Conservation (phyloP, 2,888 invertebrate species). For the Megalurothrips usitatus region DNA sequence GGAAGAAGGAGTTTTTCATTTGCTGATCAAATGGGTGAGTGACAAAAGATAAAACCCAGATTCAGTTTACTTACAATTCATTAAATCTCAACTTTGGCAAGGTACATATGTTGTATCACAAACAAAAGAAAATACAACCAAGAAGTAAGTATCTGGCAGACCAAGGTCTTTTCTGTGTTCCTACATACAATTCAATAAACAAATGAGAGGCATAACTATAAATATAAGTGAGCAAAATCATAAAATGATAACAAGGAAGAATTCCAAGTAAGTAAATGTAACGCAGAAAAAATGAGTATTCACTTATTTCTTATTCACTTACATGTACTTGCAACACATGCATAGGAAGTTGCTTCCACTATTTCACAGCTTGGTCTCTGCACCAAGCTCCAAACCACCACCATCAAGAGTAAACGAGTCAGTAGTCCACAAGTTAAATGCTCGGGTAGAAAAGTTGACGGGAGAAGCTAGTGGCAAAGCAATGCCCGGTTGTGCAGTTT, state of each 20-base stretch:
- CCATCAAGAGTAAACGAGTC: neutral
- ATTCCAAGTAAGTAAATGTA: neutral
- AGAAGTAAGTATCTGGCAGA: neutral
- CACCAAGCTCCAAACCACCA: neutral
- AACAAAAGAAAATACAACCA: neutral
- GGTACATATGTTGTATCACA: neutral
- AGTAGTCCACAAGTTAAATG: neutral
- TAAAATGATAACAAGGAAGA: neutral
- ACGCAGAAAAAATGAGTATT: neutral
- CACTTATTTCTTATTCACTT: neutral
- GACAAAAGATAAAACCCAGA: neutral
- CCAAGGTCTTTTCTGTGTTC: neutral
- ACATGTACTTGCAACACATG: neutral
- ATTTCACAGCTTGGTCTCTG: neutral
- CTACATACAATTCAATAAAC: neutral
- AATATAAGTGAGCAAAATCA: constrained; percentile 8
- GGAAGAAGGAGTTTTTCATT: neutral
- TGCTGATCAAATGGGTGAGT: neutral
- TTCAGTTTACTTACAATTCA: neutral
- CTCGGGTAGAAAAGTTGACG: neutral
- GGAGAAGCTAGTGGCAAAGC: neutral
- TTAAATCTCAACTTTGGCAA: neutral
- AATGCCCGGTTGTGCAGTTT: neutral
- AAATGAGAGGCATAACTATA: constrained; percentile 1
- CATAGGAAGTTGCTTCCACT: neutral